These are phyloP conservation scores for Lerema accius DNA, from an alignment of 1,140 invertebrate species.

Conservation along the genomic window DNA sequence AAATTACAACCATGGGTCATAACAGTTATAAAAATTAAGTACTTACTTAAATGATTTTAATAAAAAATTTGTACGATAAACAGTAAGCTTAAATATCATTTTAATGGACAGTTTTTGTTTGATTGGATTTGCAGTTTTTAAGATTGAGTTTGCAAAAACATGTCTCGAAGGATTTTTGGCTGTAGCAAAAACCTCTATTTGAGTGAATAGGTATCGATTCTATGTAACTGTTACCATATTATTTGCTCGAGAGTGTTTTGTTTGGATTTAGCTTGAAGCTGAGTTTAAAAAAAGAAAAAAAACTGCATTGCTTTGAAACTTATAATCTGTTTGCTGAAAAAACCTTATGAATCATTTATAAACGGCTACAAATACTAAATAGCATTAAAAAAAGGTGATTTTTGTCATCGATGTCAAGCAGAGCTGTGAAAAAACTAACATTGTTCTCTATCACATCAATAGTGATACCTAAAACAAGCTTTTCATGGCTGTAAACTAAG, in stretches of 20 bases:
- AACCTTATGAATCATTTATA: conserved; percentile 2
- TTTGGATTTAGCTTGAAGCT: conserved; percentile 9
- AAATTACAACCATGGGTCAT: too few species aligned
- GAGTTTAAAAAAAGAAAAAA: not conserved
- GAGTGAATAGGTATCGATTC: not conserved
- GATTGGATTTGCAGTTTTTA: not conserved
- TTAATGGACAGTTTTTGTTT: not conserved
- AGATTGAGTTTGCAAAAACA: not conserved
- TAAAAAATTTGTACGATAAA: not conserved
- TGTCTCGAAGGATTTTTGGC: conserved; percentile 4
- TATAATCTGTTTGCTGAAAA: conserved; percentile 2
- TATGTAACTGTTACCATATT: conserved; percentile 7
- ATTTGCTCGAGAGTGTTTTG: conserved; percentile 3
- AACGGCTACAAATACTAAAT: not conserved
- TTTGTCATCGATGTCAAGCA: conserved; percentile 1
- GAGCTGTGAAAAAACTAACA: conserved; percentile 1
- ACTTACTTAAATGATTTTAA: not conserved
- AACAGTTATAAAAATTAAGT: too few species aligned
- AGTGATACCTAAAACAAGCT: too few species aligned
- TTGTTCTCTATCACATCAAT: too few species aligned
- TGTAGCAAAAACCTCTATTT: not conserved
- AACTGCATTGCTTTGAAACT: not conserved
- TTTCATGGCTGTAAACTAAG: too few species aligned
- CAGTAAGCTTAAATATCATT: not conserved
- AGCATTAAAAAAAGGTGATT: not conserved